Conservation (phyloP, 2,797 vertebrate species). For the Macroramphosus scolopax region DNA sequence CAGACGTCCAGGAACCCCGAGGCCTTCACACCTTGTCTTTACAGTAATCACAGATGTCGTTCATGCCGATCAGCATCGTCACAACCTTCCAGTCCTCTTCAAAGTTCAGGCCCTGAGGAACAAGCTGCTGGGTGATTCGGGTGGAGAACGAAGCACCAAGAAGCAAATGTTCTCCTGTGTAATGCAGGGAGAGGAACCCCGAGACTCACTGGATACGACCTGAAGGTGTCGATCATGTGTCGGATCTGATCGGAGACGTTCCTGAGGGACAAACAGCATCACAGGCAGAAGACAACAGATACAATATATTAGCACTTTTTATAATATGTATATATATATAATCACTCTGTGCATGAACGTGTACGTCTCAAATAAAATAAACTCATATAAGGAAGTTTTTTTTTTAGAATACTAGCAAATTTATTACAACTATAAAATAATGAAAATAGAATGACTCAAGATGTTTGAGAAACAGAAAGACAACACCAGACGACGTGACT, state of each 20-base stretch:
- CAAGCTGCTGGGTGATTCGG: neutral
- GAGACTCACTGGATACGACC: conserved; percentile 63
- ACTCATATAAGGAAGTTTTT: too few relatives aligned
- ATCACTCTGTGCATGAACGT: too few relatives aligned
- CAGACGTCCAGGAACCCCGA: neutral
- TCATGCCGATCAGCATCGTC: conserved; percentile 73
- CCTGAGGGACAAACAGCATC: conserved; percentile 35
- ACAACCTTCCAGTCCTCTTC: conserved; percentile 74
- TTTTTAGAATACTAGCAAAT: too few relatives aligned
- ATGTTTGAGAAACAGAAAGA: neutral
- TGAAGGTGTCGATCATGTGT: conserved; percentile 69
- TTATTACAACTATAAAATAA: too few relatives aligned
- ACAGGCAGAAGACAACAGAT: neutral
- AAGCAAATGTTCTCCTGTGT: too few relatives aligned
- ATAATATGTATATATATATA: too few relatives aligned
- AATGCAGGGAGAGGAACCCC: too few relatives aligned
- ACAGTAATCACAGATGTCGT: conserved; percentile 75
- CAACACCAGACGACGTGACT: neutral
- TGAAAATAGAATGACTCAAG: too few relatives aligned
- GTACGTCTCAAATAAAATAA: too few relatives aligned
- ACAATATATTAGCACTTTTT: too few relatives aligned
- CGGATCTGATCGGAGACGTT: conserved; percentile 64
- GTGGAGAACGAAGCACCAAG: neutral
- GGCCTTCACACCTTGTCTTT: conserved; percentile 44
- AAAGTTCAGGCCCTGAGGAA: conserved; percentile 65